These are phyloP conservation scores for Aurelia sp. DNA, from an alignment of 30 jellyfish, hydroid and myxozoan species.

Conservation along the genomic window DNA sequence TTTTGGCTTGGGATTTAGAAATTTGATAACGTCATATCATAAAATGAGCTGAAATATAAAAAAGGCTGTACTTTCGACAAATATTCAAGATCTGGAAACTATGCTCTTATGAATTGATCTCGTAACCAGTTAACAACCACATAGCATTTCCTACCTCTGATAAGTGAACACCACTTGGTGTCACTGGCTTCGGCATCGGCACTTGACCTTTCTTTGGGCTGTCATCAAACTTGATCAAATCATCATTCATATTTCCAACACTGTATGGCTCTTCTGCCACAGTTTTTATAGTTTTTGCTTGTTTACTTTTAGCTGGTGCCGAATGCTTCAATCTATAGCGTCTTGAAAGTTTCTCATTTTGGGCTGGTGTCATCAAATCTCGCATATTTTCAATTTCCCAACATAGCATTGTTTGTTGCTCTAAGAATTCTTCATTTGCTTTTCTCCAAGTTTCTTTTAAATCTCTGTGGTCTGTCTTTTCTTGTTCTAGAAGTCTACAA, in stretches of 20 bases:
- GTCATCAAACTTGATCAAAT: constrained; percentile 53
- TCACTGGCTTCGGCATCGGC: constrained; percentile 2
- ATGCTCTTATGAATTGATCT: no score
- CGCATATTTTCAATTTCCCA: constrained; percentile 81
- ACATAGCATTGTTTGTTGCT: constrained; percentile 72
- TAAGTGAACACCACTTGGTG: constrained; percentile 59
- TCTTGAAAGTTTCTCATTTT: constrained; percentile 78
- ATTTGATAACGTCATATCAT: no score
- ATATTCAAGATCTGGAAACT: no score
- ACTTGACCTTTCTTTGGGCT: constrained; percentile 31
- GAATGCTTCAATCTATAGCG: constrained; percentile 59
- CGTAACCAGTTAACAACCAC: no score
- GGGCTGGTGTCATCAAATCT: constrained; percentile 74
- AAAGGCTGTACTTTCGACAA: no score
- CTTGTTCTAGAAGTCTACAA: constrained; percentile 92
- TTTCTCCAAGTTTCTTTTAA: constrained; percentile 89
- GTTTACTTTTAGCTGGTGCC: constrained; percentile 32
- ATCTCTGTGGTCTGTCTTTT: constrained; percentile 79
- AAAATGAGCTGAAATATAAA: no score
- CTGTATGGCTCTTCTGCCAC: constrained; percentile 22
- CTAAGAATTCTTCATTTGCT: constrained; percentile 90
- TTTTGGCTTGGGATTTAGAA: no score
- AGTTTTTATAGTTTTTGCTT: constrained; percentile 25
- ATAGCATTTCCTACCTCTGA: constrained; percentile 20
- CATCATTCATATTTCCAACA: constrained; percentile 20